Evolutionary conservation across 2,797 vertebrate genomes (phyloP), one percentile per base, ranked within the genome.

Genomic region (Acestrorhynchus altus): DNA sequence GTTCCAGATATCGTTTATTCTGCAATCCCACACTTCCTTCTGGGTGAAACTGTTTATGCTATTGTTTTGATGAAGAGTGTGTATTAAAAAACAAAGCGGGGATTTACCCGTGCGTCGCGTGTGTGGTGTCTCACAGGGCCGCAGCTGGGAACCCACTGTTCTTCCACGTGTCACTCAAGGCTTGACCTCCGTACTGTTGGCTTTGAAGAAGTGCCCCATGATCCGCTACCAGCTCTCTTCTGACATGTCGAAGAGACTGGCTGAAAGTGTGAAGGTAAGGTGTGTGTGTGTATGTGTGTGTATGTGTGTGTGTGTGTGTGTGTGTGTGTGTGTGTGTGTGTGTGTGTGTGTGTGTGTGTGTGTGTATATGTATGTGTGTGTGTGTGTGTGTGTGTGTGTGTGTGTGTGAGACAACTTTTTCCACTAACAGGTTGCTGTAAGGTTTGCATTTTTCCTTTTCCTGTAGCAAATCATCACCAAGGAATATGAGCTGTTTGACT

Each of bases 131-230:
- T 70, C 49, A 69, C 82, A 99, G 97, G 96, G 96, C 0, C 93
- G 94, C 46, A 96, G 87, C 87, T 99, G 97, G 97, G 96, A 98
- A 22, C 90, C 94, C 0, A 86, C 88, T n/a, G 92, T 96, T 74
- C 87, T 99, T 57, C 87, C 93, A 18, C 93, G 97, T 79, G 94
- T 95, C 0, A 98, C 96, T 24, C 96, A 98, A 83, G 97, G 97
- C 24, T 88, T 99, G 87, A 99, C 98, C 0, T 97, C 98, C 0
- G 92, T 98, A 77, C 94, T 99, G 0, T 86, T 99, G n/a, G 95
- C 98, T 0, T 91, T 99, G 49, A 99, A 99, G 92, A 99, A 99
- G 51, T 99, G 98, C 79, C 98, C 98, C 0, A 95, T 99, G 95
- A 98, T 99, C 78, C 95, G 98, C 6, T 98, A 99, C 84, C 97